Evolutionary conservation across 1,140 invertebrate species (phyloP).

Genomic region (Portunus trituberculatus): DNA sequence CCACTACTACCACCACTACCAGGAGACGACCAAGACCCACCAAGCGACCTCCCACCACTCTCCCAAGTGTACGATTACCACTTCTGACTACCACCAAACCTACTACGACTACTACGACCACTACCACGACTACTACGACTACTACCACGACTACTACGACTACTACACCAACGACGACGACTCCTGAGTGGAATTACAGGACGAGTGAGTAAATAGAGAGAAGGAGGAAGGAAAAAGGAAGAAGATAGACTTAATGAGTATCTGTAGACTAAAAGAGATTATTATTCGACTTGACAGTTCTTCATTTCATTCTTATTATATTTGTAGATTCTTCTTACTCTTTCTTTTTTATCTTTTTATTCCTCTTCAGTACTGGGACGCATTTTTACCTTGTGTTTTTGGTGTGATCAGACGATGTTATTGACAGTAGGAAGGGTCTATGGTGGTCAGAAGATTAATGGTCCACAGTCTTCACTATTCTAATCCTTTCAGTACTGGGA

Average conservation of each 20-base stretch:
- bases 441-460: too few species aligned
- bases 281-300: too few species aligned
- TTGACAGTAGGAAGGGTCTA: too few species aligned
- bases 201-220: conserved; percentile 83
- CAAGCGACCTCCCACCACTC: conserved; percentile 15
- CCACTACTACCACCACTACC: too few species aligned
- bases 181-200: conserved; percentile 82
- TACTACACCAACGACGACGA: conserved; percentile 57
- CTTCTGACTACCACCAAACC: conserved; percentile 48
- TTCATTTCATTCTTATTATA: too few species aligned
- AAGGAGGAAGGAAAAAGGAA: too few species aligned
- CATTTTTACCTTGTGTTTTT: too few species aligned
- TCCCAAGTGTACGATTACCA: neutral
- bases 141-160: conserved; percentile 55
- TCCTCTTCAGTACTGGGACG: neutral
- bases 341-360: neutral
- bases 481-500: too few species aligned
- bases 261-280: too few species aligned
- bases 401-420: too few species aligned
- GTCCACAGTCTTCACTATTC: too few species aligned
- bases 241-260: too few species aligned
- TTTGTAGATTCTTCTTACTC: neutral
- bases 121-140: conserved; percentile 42
- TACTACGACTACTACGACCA: conserved; percentile 54
- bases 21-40: neutral